Conservation (phyloP, 2,797 vertebrate genomes). For the Okamejei kenojei region DNA sequence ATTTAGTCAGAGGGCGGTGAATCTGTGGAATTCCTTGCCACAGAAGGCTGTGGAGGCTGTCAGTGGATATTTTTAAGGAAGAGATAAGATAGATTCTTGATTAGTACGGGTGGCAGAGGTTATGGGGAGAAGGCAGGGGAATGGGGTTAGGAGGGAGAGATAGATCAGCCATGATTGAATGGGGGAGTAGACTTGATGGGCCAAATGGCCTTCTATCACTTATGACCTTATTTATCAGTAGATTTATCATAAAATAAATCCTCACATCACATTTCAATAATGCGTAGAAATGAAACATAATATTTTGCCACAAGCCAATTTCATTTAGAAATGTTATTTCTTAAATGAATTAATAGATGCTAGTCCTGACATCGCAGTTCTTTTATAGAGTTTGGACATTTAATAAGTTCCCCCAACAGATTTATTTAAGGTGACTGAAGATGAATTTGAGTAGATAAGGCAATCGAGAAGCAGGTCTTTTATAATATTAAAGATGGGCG, state of each 20-base stretch:
- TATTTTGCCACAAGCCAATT: not conserved
- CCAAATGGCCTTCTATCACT: too few relatives aligned
- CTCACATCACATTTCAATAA: not conserved
- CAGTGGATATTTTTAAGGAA: too few relatives aligned
- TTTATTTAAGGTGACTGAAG: not conserved
- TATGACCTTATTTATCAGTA: not conserved
- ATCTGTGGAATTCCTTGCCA: too few relatives aligned
- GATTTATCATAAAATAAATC: not conserved
- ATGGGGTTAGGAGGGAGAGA: too few relatives aligned
- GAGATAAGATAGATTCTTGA: too few relatives aligned
- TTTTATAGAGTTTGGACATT: not conserved
- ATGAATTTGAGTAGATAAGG: not conserved
- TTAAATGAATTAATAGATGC: not conserved
- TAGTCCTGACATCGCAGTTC: not conserved
- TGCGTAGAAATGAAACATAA: not conserved
- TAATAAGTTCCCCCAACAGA: not conserved
- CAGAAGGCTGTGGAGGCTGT: too few relatives aligned
- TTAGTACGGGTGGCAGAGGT: too few relatives aligned
- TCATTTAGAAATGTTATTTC: not conserved
- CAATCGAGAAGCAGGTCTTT: not conserved
- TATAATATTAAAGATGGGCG: not conserved
- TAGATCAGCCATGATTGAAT: too few relatives aligned
- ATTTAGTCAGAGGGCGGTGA: too few relatives aligned
- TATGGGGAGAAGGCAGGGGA: too few relatives aligned
- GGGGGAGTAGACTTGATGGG: too few relatives aligned